These are phyloP conservation scores for Copidosoma aretas DNA, from an alignment of 2,888 invertebrate species.

Conservation along the genomic window DNA sequence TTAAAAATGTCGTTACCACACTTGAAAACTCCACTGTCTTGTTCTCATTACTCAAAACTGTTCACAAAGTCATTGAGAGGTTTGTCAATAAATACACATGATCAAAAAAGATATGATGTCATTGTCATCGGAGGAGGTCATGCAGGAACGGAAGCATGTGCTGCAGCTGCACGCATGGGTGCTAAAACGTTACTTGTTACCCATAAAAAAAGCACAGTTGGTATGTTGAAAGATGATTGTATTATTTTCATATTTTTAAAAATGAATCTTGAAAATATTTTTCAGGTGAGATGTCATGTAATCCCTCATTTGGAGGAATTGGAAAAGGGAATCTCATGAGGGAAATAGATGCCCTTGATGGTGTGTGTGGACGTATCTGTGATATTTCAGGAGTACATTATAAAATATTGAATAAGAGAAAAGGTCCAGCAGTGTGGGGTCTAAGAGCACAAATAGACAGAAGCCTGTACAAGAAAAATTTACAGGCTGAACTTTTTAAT, in stretches of 20 bases:
- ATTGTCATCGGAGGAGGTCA: conserved; percentile 90
- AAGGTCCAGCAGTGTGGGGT: conserved; percentile 91
- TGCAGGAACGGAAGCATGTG: conserved; percentile 87
- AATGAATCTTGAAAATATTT: conserved; percentile 3
- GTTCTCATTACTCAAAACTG: not conserved
- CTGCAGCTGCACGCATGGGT: conserved; percentile 84
- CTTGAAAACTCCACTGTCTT: conserved; percentile 29
- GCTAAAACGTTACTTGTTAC: conserved; percentile 80
- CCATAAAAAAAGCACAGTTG: conserved; percentile 83
- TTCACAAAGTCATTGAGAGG: conserved; percentile 34
- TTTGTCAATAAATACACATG: conserved; percentile 25
- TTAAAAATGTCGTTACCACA: conserved; percentile 44
- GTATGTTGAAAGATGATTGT: conserved; percentile 57
- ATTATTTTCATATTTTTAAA: not conserved
- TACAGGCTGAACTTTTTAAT: conserved; percentile 75
- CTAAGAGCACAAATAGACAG: conserved; percentile 88
- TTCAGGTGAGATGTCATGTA: conserved; percentile 90
- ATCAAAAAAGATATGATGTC: conserved; percentile 68
- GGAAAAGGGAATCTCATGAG: conserved; percentile 89
- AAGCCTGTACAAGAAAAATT: conserved; percentile 75
- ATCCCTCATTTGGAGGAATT: conserved; percentile 92
- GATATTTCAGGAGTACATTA: conserved; percentile 83
- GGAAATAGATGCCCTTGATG: conserved; percentile 89
- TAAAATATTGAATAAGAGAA: conserved; percentile 78
- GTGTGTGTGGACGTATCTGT: conserved; percentile 81